Conservation (phyloP, 2,797 vertebrate species). For the Epinephelus awoara region DNA sequence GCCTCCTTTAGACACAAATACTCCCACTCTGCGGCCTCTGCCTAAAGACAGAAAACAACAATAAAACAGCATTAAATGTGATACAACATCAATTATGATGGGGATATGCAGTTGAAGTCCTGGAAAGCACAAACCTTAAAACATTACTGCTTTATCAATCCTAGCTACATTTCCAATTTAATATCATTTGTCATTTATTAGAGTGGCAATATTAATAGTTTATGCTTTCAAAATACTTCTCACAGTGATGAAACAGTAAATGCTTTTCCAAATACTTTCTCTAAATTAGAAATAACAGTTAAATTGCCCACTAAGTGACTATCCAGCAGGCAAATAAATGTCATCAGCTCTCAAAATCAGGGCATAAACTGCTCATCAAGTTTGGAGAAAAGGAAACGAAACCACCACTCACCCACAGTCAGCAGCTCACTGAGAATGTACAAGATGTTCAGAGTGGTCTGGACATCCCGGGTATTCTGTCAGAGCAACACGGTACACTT, state of each 20-base stretch:
- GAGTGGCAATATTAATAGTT: not conserved
- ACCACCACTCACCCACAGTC: constrained; percentile 89
- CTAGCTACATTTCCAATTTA: not conserved
- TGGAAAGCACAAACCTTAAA: not conserved
- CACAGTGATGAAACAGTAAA: not conserved
- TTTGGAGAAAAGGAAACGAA: not conserved
- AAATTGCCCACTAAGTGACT: constrained; percentile 6
- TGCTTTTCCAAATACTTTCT: not conserved
- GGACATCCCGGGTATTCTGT: constrained; percentile 93
- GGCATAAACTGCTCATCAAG: constrained; percentile 13
- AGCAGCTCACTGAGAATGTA: constrained; percentile 95
- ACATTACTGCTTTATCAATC: not conserved
- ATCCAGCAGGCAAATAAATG: not conserved
- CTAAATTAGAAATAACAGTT: constrained; percentile 72
- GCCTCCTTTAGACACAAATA: constrained; percentile 95
- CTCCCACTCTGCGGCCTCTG: constrained; percentile 90
- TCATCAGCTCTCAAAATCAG: constrained; percentile 21
- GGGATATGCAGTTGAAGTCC: not conserved
- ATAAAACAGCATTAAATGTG: constrained; percentile 33
- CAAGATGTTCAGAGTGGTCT: constrained; percentile 93
- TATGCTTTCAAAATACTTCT: not conserved
- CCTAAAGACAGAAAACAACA: constrained; percentile 79
- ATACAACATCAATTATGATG: constrained; percentile 7
- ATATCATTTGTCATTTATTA: not conserved
- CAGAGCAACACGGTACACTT: constrained; percentile 48